Evolutionary conservation across 1,140 invertebrate species (phyloP), one percentile per base, ranked within the genome.

Genomic region (Dermatophagoides farinae): DNA sequence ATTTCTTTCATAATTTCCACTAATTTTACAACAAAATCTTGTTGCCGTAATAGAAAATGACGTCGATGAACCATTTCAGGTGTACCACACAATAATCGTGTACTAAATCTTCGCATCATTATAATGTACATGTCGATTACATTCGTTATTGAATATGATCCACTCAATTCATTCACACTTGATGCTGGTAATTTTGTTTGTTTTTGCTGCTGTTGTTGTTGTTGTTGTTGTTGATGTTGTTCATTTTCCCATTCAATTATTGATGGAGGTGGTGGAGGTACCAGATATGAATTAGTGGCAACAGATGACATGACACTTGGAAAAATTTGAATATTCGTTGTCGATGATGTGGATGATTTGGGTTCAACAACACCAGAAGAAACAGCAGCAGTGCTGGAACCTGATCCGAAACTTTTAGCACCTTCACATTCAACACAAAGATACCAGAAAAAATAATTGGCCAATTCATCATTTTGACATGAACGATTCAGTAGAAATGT

Each of bases 391-490:
- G 2, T 44, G 23, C 1, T 50, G 1, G 47, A 50, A 11, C 31
- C 8, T 31, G 53, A 23, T 20, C 12, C 41, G 5, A 14, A 18
- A 25, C 25, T 55, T 55, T 14, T 10, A 11, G 79, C 64, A 57
- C 74, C 85, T 71, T 92, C 89, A 71, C 88, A 89, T 74, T 97
- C 91, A 44, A 92, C 86, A 23, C 83, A 77, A 47, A 97, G 73
- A 75, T 93, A 95, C 93, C 93, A 98, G 72, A 89, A 97, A 65
- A 98, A 83, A 73, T 95, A 97, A 75, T 96, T 97, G 46, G 90
- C 89, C 51, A 97, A 71, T 22, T 80, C 83, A 37, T 82, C 80
- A 76, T 97, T 93, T 67, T 81, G 79, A 71, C 86, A 88, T 9
- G 91, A 88, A 58, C 89, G 77, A 51, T 81, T 78, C 58, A 97